Evolutionary conservation across 1,140 invertebrate species (phyloP).

Genomic region (Chelonus insularis): DNA sequence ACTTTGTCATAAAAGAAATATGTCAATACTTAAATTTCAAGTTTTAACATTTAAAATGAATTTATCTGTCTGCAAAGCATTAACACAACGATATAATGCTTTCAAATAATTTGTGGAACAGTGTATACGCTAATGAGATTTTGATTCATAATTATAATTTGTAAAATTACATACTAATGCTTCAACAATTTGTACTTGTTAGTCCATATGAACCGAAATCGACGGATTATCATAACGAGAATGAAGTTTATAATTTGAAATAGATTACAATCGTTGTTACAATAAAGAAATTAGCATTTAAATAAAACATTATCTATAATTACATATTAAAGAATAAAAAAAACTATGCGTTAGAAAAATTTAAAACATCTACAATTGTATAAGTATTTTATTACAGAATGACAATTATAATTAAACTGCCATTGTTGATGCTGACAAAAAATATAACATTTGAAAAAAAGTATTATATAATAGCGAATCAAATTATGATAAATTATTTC

Average conservation of each 20-base stretch:
- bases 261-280: too few species aligned
- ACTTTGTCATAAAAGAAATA: too few species aligned
- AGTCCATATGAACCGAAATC: background rate
- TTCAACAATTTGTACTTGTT: background rate
- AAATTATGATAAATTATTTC: background rate
- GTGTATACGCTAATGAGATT: constrained; percentile 2
- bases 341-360: background rate
- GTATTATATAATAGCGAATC: background rate
- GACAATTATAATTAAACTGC: constrained; percentile 8
- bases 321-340: background rate
- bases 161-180: constrained; percentile 13
- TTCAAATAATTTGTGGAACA: too few species aligned
- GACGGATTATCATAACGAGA: constrained; percentile 8
- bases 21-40: too few species aligned
- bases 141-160: constrained; percentile 8
- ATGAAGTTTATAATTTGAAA: too few species aligned
- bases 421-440: background rate
- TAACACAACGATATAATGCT: too few species aligned
- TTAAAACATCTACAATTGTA: background rate
- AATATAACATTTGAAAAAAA: background rate
- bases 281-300: too few species aligned
- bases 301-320: too few species aligned
- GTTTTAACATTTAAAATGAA: too few species aligned
- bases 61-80: too few species aligned
- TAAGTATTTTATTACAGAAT: background rate